phyloP scores from a whole-genome alignment of 1,140 invertebrate species.

The Ridgeia piscesae region DNA sequence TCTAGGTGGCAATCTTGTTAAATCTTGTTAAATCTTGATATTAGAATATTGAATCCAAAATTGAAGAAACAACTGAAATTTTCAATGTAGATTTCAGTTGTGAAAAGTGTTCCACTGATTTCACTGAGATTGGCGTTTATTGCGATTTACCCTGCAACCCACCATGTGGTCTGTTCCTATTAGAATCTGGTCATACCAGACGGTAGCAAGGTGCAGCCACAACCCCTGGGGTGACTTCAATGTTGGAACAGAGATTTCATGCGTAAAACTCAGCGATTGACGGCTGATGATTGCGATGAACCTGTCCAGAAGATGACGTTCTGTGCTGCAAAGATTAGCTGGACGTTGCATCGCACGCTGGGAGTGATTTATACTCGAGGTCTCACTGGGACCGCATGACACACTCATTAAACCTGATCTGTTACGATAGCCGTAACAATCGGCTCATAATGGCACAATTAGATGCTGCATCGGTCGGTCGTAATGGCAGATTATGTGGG shows the following conservation, averaged over 20 bases:
- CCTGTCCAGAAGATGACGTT: background rate
- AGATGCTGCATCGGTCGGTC: background rate
- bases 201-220: no score
- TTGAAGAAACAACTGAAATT: no score
- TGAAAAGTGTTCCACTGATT: no score
- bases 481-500: conserved; percentile 4
- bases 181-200: no score
- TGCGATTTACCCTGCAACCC: no score
- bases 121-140: no score
- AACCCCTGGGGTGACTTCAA: background rate
- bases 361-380: background rate
- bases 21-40: no score
- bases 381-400: background rate
- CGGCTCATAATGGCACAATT: background rate
- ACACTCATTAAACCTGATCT: conserved; percentile 5
- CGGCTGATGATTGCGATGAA: background rate
- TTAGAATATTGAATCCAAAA: no score
- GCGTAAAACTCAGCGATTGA: background rate
- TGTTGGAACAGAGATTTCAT: background rate
- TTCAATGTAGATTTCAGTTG: no score
- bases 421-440: background rate
- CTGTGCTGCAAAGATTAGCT: background rate
- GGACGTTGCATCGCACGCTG: background rate
- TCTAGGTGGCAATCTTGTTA: no score
- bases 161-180: no score